phyloP scores from a whole-genome alignment of 1,140 invertebrate genomes.

The Mycetomoellerius zeteki region DNA sequence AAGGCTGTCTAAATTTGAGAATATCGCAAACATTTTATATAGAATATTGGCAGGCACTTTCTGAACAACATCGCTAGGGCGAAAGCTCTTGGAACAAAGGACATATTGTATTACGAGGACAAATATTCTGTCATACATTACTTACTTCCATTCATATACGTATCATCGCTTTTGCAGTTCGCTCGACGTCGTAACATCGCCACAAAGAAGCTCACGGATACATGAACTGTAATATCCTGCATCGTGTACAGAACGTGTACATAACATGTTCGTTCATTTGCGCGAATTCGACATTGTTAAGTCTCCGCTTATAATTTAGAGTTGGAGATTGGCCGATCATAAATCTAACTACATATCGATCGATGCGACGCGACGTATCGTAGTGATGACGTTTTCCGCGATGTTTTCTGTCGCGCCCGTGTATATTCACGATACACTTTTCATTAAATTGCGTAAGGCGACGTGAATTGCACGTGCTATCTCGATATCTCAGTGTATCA shows the following conservation, averaged over 20 bases:
- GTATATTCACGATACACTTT: slow-evolving; percentile 41
- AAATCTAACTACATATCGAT: neutral
- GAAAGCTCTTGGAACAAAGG: slow-evolving; percentile 30
- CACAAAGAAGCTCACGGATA: slow-evolving; percentile 33
- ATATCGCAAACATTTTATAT: slow-evolving; percentile 29
- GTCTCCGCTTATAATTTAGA: slow-evolving; percentile 36
- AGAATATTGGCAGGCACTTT: slow-evolving; percentile 47
- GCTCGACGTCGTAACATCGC: slow-evolving; percentile 2
- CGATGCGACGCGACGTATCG: neutral
- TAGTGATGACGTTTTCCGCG: neutral
- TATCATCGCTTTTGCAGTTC: slow-evolving; percentile 40
- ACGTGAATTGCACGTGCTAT: slow-evolving; percentile 23
- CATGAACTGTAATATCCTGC: slow-evolving; percentile 13
- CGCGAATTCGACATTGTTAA: slow-evolving; percentile 22
- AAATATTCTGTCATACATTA: slow-evolving; percentile 49
- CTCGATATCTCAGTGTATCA: neutral
- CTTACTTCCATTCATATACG: slow-evolving; percentile 41
- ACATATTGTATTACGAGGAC: slow-evolving; percentile 28
- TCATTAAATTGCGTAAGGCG: slow-evolving; percentile 36
- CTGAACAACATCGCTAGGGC: slow-evolving; percentile 15
- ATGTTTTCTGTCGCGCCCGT: neutral
- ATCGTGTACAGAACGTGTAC: neutral
- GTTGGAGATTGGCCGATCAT: slow-evolving; percentile 28
- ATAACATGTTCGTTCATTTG: slow-evolving; percentile 21
- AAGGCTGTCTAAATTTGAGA: slow-evolving; percentile 48